phyloP scores from a whole-genome alignment of 23 tunicate species.

The Styela plicata region DNA sequence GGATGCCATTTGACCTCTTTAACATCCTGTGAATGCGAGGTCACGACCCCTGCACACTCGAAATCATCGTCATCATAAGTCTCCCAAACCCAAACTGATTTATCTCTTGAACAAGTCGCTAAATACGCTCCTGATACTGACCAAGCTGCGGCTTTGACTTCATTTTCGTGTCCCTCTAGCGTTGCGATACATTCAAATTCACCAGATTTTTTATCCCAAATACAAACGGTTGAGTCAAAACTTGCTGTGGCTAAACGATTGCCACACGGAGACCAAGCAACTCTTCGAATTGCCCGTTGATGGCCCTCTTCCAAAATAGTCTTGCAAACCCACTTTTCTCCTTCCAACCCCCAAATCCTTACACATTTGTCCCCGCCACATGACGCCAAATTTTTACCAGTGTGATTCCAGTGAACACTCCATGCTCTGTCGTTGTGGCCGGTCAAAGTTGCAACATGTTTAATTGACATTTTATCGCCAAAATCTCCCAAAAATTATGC shows the following conservation, averaged over 20 bases:
- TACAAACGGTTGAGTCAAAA: slow-evolving; percentile 87
- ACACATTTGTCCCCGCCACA: slow-evolving; percentile 80
- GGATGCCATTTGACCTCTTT: slow-evolving; percentile 97
- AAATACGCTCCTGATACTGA: slow-evolving; percentile 65
- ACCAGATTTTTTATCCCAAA: slow-evolving; percentile 83
- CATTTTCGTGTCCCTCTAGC: slow-evolving; percentile 96
- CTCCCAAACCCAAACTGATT: slow-evolving; percentile 98
- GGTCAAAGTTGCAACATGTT: slow-evolving; percentile 42
- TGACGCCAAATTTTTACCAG: slow-evolving; percentile 72
- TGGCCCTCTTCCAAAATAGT: slow-evolving; percentile 83
- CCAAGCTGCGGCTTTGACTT: slow-evolving; percentile 88
- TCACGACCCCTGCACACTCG: slow-evolving; percentile 97
- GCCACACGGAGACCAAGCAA: slow-evolving; percentile 94
- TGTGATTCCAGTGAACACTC: slow-evolving; percentile 86
- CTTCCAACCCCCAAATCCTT: slow-evolving; percentile 88
- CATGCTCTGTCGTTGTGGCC: slow-evolving; percentile 92
- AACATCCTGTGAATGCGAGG: slow-evolving; percentile 88
- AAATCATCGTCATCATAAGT: slow-evolving; percentile 92
- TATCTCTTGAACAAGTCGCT: slow-evolving; percentile 95
- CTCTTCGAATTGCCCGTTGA: slow-evolving; percentile 72
- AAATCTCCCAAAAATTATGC: too few relatives aligned
- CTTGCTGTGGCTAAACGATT: slow-evolving; percentile 84
- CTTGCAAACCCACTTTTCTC: slow-evolving; percentile 81
- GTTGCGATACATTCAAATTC: slow-evolving; percentile 85
- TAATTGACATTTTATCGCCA: slow-evolving; percentile 14